phyloP scores from a whole-genome alignment of 2,113 vertebrate species.

The Apus apus region DNA sequence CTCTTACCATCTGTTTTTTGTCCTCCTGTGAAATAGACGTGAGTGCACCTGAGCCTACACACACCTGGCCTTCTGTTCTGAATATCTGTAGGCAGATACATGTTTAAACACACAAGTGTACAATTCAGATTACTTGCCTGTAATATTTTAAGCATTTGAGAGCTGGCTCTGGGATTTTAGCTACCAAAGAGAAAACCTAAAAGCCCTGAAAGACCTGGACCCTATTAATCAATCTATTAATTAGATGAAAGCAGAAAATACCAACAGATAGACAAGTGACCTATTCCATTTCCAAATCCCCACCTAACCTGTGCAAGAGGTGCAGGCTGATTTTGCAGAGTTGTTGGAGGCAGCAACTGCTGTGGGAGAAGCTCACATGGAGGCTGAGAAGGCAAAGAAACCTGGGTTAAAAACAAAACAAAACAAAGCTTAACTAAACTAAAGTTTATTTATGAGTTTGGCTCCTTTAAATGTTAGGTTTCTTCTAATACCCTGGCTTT shows the following conservation, averaged over 20 bases:
- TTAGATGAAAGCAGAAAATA: neutral
- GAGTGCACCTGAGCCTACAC: neutral
- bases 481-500: neutral
- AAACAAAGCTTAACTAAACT: neutral
- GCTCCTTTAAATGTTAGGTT: neutral
- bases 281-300: constrained; percentile 6
- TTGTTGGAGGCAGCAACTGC: constrained; percentile 72
- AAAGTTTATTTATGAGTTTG: neutral
- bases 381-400: constrained; percentile 65
- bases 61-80: neutral
- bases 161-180: neutral
- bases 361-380: constrained; percentile 74
- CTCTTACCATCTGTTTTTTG: neutral
- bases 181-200: neutral
- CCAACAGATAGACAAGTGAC: neutral
- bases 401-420: constrained; percentile 50
- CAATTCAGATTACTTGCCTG: neutral
- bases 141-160: neutral
- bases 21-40: neutral
- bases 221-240: neutral
- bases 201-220: neutral
- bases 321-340: constrained; percentile 67
- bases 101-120: neutral
- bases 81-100: neutral
- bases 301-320: constrained; percentile 77